Conservation (phyloP, 2,797 vertebrate genomes). For the Anguilla marmorata region DNA sequence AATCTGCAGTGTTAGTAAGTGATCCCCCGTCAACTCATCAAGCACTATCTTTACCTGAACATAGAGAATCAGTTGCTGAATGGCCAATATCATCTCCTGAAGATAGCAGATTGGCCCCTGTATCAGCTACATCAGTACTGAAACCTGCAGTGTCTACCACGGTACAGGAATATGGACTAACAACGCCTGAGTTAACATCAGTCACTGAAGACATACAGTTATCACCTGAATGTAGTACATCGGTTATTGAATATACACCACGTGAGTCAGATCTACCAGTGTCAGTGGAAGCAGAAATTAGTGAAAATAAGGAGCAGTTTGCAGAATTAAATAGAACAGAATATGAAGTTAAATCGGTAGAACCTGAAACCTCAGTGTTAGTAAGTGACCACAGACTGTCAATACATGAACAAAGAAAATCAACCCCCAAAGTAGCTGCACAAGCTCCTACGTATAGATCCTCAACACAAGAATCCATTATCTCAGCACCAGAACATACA, state of each 20-base stretch:
- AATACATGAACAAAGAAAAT: constrained; percentile 38
- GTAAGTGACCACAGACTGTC: constrained; percentile 35
- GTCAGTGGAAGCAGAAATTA: not conserved
- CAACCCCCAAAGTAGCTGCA: constrained; percentile 41
- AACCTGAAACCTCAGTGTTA: constrained; percentile 41
- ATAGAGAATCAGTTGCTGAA: constrained; percentile 48
- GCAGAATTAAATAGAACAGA: constrained; percentile 27
- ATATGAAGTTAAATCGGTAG: constrained; percentile 37
- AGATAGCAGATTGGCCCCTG: constrained; percentile 38
- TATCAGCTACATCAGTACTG: constrained; percentile 34
- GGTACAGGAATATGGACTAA: constrained; percentile 28
- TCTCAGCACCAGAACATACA: constrained; percentile 45
- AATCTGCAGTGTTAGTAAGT: constrained; percentile 42
- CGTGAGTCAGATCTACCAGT: not conserved
- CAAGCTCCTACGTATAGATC: constrained; percentile 7
- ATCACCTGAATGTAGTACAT: constrained; percentile 34
- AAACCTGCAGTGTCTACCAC: not conserved
- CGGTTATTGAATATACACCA: constrained; percentile 55
- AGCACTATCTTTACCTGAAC: constrained; percentile 36
- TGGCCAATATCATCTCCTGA: constrained; percentile 41
- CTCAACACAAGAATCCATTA: constrained; percentile 30
- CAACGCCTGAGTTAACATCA: constrained; percentile 56
- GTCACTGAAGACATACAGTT: constrained; percentile 30
- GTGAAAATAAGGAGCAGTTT: not conserved
- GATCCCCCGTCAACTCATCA: constrained; percentile 39